Percentiles rank a stretch among this genome's conserved stretches.
Conservation (phyloP, 1,140 invertebrate genomes). For the Bombus pascuorum region DNA sequence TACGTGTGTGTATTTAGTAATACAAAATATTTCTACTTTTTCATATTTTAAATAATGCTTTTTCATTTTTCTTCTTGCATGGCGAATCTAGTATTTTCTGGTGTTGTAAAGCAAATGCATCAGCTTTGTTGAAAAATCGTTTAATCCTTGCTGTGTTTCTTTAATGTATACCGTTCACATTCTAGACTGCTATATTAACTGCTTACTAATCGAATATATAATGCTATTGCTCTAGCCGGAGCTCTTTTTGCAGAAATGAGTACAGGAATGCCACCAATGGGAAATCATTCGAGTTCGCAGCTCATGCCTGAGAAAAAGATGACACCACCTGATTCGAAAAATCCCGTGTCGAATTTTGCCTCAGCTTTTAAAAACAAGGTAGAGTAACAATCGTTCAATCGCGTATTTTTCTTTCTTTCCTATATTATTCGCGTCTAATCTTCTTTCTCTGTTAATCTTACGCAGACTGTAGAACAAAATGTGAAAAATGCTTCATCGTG, state of each 20-base stretch:
- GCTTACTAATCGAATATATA: constrained; percentile 73
- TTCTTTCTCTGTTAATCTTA: constrained; percentile 19
- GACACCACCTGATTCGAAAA: constrained; percentile 82
- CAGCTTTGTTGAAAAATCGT: background rate
- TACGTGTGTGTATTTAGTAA: background rate
- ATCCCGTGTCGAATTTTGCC: constrained; percentile 84
- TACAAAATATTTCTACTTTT: background rate
- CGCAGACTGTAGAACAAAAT: constrained; percentile 85
- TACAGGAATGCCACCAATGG: constrained; percentile 76
- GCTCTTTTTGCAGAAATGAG: constrained; percentile 81
- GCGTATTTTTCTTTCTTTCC: background rate
- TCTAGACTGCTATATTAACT: constrained; percentile 63
- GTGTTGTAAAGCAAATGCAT: background rate
- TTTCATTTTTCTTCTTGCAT: background rate
- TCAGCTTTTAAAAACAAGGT: constrained; percentile 87
- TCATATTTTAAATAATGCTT: background rate
- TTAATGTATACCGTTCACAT: constrained; percentile 19
- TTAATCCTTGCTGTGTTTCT: background rate
- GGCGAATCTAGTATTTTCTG: background rate
- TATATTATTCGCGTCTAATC: background rate
- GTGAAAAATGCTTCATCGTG: constrained; percentile 95
- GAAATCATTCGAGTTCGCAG: constrained; percentile 76
- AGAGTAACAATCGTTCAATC: background rate
- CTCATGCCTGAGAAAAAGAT: constrained; percentile 77
- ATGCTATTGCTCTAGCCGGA: constrained; percentile 76